phyloP scores from a whole-genome alignment of 2,113 vertebrate species.

The Triplophysa siluroides region DNA sequence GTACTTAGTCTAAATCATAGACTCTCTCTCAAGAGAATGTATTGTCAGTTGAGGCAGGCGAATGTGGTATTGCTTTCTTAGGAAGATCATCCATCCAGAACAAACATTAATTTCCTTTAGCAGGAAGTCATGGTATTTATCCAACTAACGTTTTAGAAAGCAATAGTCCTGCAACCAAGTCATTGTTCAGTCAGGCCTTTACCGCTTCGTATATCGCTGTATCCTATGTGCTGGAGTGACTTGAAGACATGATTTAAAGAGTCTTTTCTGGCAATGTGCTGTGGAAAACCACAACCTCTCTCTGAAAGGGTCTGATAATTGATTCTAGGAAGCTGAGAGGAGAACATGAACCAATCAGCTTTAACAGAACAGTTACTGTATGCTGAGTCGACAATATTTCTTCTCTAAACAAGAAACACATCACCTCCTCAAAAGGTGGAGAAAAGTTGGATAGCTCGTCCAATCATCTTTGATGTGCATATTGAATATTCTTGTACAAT shows the following conservation, averaged over 20 bases:
- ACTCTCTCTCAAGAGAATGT: background rate
- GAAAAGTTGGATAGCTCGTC: background rate
- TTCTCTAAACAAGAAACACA: constrained; percentile 1
- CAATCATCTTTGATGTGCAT: background rate
- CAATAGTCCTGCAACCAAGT: constrained; percentile 13
- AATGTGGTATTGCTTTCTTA: constrained; percentile 30
- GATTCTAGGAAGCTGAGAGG: constrained; percentile 12
- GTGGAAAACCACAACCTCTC: constrained; percentile 1
- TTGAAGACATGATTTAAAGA: constrained; percentile 23
- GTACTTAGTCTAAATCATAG: constrained; percentile 34
- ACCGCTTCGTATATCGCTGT: background rate
- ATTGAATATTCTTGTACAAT: background rate
- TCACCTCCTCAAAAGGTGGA: background rate
- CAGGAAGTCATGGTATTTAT: constrained; percentile 27
- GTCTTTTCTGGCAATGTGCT: constrained; percentile 1
- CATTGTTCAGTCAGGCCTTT: background rate
- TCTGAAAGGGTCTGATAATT: constrained; percentile 21
- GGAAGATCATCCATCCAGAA: constrained; percentile 19
- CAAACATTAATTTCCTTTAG: constrained; percentile 29
- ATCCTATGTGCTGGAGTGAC: background rate
- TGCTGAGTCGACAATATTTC: constrained; percentile 7
- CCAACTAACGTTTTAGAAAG: background rate
- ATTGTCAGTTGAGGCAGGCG: constrained; percentile 1
- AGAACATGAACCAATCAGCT: background rate
- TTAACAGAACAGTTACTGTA: constrained; percentile 1